A percentile compares a stretch with the other conserved stretches of the same genome.
Conservation (phyloP, 2,888 invertebrate species). For the Vesta saturnalis region DNA sequence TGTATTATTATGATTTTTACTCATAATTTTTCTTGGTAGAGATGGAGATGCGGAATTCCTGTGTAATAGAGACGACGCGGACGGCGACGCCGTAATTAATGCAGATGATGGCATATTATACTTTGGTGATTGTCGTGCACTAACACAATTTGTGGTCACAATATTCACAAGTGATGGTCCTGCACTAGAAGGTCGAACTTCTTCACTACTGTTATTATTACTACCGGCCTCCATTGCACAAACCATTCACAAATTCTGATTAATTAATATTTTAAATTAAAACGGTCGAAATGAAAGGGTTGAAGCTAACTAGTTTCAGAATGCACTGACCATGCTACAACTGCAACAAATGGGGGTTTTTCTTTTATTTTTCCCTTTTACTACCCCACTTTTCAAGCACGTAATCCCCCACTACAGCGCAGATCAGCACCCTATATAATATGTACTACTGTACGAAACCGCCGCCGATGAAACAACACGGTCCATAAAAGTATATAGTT, state of each 20-base stretch:
- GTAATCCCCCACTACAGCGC: slow-evolving; percentile 41
- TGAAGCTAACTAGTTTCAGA: slow-evolving; percentile 42
- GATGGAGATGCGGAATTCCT: slow-evolving; percentile 64
- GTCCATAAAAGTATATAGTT: slow-evolving; percentile 13
- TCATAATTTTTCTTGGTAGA: slow-evolving; percentile 71
- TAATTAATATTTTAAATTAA: slow-evolving; percentile 17
- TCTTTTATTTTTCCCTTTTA: slow-evolving; percentile 56
- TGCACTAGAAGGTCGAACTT: slow-evolving; percentile 47
- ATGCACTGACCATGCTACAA: slow-evolving; percentile 54
- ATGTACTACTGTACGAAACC: slow-evolving; percentile 7
- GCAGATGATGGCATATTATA: slow-evolving; percentile 48
- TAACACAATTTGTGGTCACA: slow-evolving; percentile 49
- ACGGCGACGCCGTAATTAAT: slow-evolving; percentile 53
- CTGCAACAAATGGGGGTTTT: slow-evolving; percentile 57
- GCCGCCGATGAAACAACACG: slow-evolving; percentile 20
- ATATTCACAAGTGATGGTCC: slow-evolving; percentile 41
- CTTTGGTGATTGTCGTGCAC: slow-evolving; percentile 48
- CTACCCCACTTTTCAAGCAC: slow-evolving; percentile 47
- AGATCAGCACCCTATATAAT: slow-evolving; percentile 27
- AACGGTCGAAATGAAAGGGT: slow-evolving; percentile 30
- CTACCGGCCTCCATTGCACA: slow-evolving; percentile 51
- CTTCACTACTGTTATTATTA: slow-evolving; percentile 45
- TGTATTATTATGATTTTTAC: slow-evolving; percentile 73
- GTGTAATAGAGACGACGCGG: slow-evolving; percentile 59
- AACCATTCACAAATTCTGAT: slow-evolving; percentile 45